Evolutionary conservation across 2,113 vertebrate genomes (phyloP), one percentile per base, ranked within the genome.

Genomic region (Toxotes chatareus): DNA sequence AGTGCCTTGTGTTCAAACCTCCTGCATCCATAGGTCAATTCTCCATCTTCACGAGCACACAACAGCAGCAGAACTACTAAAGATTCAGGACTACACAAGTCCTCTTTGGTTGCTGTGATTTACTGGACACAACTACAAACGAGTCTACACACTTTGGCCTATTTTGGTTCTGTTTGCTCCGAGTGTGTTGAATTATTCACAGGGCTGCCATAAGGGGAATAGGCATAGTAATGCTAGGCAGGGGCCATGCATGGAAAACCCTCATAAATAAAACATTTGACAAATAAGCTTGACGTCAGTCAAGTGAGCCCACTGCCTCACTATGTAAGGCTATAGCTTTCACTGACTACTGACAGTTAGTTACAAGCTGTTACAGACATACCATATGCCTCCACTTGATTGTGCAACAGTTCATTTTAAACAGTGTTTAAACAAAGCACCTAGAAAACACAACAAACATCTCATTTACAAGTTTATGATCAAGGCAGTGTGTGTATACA

Each of bases 111-210:
- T 34, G 53, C 67, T 73, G 27, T 76, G 84, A 92, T 84, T 86
- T 77, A 78, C 51, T 21, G 23, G 63, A 85, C 76, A 38, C 64
- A 76, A 55, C 32, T 42, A 51, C 63, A 72, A 79, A 87, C 61
- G 84, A 59, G 55, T 7, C 21, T 27, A 51, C 36, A 68, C 73
- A 66, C 47, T 79, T 82, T 31, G 32, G 49, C 55, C 75, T 85
- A 82, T 89, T 87, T 87, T 46, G 65, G 66, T 47, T 86, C 40
- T 38, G n/a, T 70, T 78, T 60, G 16, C 73, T 80, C 62, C 3
- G n/a, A 74, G 65, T 42, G 0, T 57, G 63, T 7, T 93, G 46
- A 91, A 92, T 92, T 83, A 92, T 93, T 92, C 72, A 93, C 55
- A 65, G 42, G n/a, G 27, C 61, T 69, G 69, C 77, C 85, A 86